Evolutionary conservation across 2,888 invertebrate species (phyloP).

Genomic region (Anorthoa munda): DNA sequence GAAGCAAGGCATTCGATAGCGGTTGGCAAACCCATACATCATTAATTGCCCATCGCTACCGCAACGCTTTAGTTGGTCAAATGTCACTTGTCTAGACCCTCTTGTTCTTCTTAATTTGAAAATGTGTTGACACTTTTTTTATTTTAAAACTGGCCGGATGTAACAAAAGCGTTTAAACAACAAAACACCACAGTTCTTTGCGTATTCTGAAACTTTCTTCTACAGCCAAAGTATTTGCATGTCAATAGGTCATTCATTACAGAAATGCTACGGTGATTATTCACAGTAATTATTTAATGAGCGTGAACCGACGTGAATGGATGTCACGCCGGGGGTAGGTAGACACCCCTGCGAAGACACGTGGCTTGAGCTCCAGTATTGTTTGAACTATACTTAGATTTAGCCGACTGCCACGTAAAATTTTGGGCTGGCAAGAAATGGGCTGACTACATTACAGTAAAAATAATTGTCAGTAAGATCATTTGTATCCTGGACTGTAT

Average conservation of each 20-base stretch:
- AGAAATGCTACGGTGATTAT: slow-evolving; percentile 33
- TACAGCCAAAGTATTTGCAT: slow-evolving; percentile 34
- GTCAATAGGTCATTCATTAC: slow-evolving; percentile 40
- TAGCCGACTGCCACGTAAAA: neutral
- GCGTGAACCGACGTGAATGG: slow-evolving; percentile 52
- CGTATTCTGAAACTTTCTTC: neutral
- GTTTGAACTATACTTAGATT: slow-evolving; percentile 33
- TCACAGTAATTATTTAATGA: slow-evolving; percentile 31
- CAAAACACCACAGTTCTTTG: neutral
- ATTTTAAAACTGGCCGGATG: neutral
- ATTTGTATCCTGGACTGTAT: too few species aligned
- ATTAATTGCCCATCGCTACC: too few species aligned
- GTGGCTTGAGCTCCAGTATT: slow-evolving; percentile 31
- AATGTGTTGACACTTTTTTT: too few species aligned
- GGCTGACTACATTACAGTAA: too few species aligned
- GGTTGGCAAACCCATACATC: too few species aligned
- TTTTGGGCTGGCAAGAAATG: neutral
- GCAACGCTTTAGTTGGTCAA: too few species aligned
- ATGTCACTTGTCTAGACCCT: too few species aligned
- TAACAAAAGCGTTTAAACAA: neutral
- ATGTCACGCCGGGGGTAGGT: slow-evolving; percentile 52
- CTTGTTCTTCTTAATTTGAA: too few species aligned
- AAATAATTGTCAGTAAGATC: neutral
- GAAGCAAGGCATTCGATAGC: too few species aligned
- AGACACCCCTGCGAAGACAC: slow-evolving; percentile 61